phyloP scores from a whole-genome alignment of 2,797 vertebrate genomes.

The Benthosema pterotum region DNA sequence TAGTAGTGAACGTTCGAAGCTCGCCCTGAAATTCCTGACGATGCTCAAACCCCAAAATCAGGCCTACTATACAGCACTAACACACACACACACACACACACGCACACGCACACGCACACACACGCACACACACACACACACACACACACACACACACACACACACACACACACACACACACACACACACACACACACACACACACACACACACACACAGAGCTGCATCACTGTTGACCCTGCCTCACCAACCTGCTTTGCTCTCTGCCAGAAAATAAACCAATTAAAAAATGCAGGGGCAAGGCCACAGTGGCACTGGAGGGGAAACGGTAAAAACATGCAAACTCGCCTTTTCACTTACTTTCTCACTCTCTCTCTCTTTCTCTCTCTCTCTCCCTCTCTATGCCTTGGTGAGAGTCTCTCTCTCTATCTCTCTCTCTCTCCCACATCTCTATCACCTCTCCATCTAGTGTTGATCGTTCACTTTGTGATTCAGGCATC shows the following conservation, averaged over 20 bases:
- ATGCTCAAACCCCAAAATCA: too few species aligned
- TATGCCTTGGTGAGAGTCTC: not conserved
- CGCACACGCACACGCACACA: slow-evolving; percentile 10
- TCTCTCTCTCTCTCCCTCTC: too few species aligned
- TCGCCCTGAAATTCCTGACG: too few species aligned
- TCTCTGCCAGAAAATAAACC: slow-evolving; percentile 80
- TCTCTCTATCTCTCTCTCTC: not conserved
- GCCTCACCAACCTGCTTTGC: slow-evolving; percentile 75
- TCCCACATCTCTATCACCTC: too few species aligned
- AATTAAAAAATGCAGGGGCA: slow-evolving; percentile 79
- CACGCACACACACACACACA: slow-evolving; percentile 24
- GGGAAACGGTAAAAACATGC: slow-evolving; percentile 29
- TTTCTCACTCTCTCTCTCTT: not conserved
- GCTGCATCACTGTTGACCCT: slow-evolving; percentile 74
- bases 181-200: slow-evolving; percentile 19
- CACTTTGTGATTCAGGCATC: too few species aligned
- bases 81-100: slow-evolving; percentile 6
- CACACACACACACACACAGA: slow-evolving; percentile 7
- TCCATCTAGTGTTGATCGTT: too few species aligned
- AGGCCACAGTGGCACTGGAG: slow-evolving; percentile 51
- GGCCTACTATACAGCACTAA: too few species aligned
- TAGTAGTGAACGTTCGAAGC: too few species aligned
- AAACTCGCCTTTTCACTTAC: not conserved
- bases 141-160: slow-evolving; percentile 9
- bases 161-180: slow-evolving; percentile 6